Base-by-base conservation (phyloP, 1,140 invertebrate genomes). In the Hycleus cichorii region DNA sequence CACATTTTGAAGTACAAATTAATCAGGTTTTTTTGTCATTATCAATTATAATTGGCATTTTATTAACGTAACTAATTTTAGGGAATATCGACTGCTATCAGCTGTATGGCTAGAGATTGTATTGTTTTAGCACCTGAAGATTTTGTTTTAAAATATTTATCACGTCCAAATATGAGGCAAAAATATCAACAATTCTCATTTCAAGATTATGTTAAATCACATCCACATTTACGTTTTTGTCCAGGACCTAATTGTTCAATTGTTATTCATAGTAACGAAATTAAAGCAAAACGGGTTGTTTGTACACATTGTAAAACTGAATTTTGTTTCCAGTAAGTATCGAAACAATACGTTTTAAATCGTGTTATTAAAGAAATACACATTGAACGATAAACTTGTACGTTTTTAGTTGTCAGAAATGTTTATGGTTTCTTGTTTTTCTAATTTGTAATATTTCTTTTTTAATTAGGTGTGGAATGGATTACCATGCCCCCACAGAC, bases 401-500 rank as follows among this genome's bases (percentile, higher is more conserved):
- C 11, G 4, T 24, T 9, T 47, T 18, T 49, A 4, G 26, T 48
- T 47, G 3, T 47, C 39, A 27, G 3, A 49, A 12, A 12, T 55
- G 60, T 62, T 88, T 79, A 95, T 90, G 18, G 18, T 1, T 18
- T 18, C 1, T 18, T 18, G 18, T 18, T 18, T 18, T 18, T 18
- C 18, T 18, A 18, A 18, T 18, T 18, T 18, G 18, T 18, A 18
- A 18, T 18, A 18, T 18, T 18, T 18, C 1, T 18, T 18, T 18
- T 18, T 18, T 18, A 18, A 18, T 18, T 69, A 87, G 86, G 61
- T 99, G 97, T 78, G 94, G 95, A 49, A 89, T 87, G 66, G 91
- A 96, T 66, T 99, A 99, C 76, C 97, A 99, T 76, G 95, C 96
- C 42, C 97, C 97, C 24, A 97, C 96, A 9, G 93, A 97, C 75